These are phyloP conservation scores for Phylloscopus trochilus DNA, from an alignment of 2,113 vertebrate species.

Conservation along the genomic window DNA sequence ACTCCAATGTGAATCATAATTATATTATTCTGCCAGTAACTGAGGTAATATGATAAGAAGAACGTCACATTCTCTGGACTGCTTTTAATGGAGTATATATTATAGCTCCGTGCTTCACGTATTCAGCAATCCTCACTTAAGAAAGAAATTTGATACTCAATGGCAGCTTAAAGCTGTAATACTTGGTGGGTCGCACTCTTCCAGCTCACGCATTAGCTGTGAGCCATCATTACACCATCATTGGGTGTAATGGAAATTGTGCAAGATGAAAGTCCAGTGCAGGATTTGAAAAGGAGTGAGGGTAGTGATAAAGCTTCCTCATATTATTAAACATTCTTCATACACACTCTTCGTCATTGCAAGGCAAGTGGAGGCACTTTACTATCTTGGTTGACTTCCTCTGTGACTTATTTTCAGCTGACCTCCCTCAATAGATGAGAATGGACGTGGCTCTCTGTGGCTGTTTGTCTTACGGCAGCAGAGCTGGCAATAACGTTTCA, in stretches of 20 bases:
- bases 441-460: neutral
- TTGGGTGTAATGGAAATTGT: neutral
- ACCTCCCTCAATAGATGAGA: neutral
- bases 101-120: neutral
- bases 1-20: conserved; percentile 57
- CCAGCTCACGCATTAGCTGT: neutral
- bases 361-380: neutral
- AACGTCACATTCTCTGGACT: conserved; percentile 43
- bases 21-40: conserved; percentile 59
- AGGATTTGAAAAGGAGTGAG: neutral
- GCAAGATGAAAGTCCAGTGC: neutral
- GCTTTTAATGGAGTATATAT: conserved; percentile 28
- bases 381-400: conserved; percentile 2
- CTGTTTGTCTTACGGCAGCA: neutral
- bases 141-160: conserved; percentile 24
- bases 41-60: conserved; percentile 60
- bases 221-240: too few relatives aligned
- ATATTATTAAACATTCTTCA: neutral
- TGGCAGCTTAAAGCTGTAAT: neutral
- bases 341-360: neutral
- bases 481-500: neutral
- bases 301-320: neutral
- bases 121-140: conserved; percentile 3
- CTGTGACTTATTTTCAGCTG: conserved; percentile 9
- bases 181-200: neutral